phyloP scores from a whole-genome alignment of 1,140 invertebrate species.

The Sitodiplosis mosellana region DNA sequence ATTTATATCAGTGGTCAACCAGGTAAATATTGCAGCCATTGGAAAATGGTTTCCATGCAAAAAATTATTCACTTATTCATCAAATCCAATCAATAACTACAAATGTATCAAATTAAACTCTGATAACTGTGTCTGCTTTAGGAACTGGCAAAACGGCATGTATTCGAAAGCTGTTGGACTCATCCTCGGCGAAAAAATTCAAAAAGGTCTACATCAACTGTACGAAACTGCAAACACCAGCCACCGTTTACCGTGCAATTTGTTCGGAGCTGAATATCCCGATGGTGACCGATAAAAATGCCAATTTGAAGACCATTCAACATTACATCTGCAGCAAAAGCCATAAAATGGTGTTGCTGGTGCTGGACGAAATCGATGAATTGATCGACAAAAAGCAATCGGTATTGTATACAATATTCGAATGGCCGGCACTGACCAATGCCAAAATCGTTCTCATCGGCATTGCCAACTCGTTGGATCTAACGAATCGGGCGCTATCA shows the following conservation, averaged over 20 bases:
- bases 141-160: constrained; percentile 84
- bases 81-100: too few relatives aligned
- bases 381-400: constrained; percentile 56
- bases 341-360: constrained; percentile 56
- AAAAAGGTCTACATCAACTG: constrained; percentile 64
- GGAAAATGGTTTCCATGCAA: too few relatives aligned
- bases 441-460: constrained; percentile 72
- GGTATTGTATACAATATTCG: constrained; percentile 83
- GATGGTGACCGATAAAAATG: constrained; percentile 33
- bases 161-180: constrained; percentile 48
- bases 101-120: too few relatives aligned
- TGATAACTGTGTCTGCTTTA: too few relatives aligned
- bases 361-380: constrained; percentile 96
- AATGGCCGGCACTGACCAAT: constrained; percentile 59
- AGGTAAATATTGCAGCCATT: too few relatives aligned
- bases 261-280: constrained; percentile 41
- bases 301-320: constrained; percentile 37
- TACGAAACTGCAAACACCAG: constrained; percentile 55
- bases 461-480: constrained; percentile 89
- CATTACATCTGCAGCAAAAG: constrained; percentile 41
- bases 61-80: too few relatives aligned
- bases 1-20: constrained; percentile 86
- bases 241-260: constrained; percentile 50
- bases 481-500: constrained; percentile 80
- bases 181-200: constrained; percentile 37